Base-by-base conservation (phyloP, 2,113 vertebrate genomes). In the Grantiella picta region DNA sequence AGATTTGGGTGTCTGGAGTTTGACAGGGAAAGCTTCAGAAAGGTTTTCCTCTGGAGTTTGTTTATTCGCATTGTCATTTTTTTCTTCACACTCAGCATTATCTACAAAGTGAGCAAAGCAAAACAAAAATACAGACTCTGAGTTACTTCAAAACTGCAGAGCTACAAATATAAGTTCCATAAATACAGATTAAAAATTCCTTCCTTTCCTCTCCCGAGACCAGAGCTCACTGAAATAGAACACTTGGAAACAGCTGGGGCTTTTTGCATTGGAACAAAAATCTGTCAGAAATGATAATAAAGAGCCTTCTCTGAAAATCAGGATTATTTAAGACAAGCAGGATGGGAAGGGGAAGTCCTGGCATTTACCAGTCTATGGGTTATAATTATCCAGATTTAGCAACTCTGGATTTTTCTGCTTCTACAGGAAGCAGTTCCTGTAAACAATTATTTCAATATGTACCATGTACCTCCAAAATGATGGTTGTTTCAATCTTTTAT, bases 31-130 rank as follows among this genome's bases (percentile, higher is more conserved):
- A 56, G 36, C 20, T 75, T 47, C 28, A 25, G 66, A 82, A 83
- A 17, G 19, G 19, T 68, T 78, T 84, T 92, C 27, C 73, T 82
- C 64, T 47, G 64, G 66, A 56, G 5, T 86, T 75, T n/a, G 72
- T 50, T 94, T 92, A 9, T 56, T 91, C 60, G 54, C 54, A 28
- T 23, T 22, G 47, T 40, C 29, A 27, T 40, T n/a, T 82, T 78
- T 57, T 76, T 33, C 80, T 91, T 92, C 69, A 42, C 33, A 6
- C 22, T 95, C 88, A 68, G 42, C 40, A 44, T 86, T 73, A 71
- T 42, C 96, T 97, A 71, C 33, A 78, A 70, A 88, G 31, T 15
- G 89, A 80, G 65, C 24, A 94, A 94, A 91, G 4, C 16, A 89
- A 69, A 61, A 27, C 36, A 73, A 72, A 44, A 88, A 78, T 11